phyloP scores from a whole-genome alignment of 2,797 vertebrate species.

The Pangasius larnaudii region DNA sequence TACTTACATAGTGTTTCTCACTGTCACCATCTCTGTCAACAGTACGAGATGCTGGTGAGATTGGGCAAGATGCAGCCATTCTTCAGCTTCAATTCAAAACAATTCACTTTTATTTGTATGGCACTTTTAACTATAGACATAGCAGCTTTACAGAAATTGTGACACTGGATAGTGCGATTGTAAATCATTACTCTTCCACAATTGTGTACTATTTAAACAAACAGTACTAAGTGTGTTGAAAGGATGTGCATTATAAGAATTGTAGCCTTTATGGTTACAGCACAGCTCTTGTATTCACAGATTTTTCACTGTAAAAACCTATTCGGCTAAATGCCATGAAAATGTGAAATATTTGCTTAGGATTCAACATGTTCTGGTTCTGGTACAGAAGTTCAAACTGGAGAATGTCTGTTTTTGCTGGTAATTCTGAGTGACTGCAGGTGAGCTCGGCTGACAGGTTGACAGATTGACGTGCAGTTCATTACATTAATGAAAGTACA shows the following conservation, averaged over 20 bases:
- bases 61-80: not conserved
- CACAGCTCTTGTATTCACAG: not conserved
- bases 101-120: not conserved
- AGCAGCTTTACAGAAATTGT: not conserved
- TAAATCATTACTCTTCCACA: not conserved
- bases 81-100: not conserved
- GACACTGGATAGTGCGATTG: not conserved
- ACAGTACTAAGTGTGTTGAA: not conserved
- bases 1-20: not conserved
- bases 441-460: too few species aligned
- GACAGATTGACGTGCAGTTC: too few species aligned
- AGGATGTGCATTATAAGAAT: not conserved
- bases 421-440: too few species aligned
- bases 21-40: not conserved
- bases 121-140: not conserved
- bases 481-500: too few species aligned
- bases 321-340: not conserved
- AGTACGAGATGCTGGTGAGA: not conserved
- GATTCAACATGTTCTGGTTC: too few species aligned
- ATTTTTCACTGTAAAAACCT: not conserved
- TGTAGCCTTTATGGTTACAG: not conserved
- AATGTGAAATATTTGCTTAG: not conserved
- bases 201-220: not conserved
- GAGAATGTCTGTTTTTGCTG: too few species aligned
- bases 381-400: not conserved